Evolutionary conservation across 2,113 vertebrate species (phyloP).

Genomic region (Hypomesus transpacificus): DNA sequence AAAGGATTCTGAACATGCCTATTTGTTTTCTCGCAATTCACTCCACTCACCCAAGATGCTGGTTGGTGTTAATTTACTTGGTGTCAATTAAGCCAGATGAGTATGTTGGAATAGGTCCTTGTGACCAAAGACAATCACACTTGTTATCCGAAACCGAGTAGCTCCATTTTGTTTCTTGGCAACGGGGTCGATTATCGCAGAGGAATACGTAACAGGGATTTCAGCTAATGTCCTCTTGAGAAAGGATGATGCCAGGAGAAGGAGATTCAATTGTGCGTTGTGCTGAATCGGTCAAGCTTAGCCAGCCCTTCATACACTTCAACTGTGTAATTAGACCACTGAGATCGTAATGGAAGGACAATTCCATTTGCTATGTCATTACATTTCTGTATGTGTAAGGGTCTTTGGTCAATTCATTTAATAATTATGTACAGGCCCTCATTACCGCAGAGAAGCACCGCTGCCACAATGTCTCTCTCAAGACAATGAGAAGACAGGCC

Average conservation of each 20-base stretch:
- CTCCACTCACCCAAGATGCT: constrained; percentile 14
- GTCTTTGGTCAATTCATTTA: constrained; percentile 65
- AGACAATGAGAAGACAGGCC: constrained; percentile 40
- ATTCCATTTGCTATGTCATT: constrained; percentile 63
- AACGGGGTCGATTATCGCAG: constrained; percentile 17
- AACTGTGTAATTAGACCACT: constrained; percentile 54
- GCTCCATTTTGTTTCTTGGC: constrained; percentile 32
- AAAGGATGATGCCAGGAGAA: constrained; percentile 23
- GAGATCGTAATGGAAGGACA: constrained; percentile 52
- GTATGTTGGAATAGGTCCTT: constrained; percentile 28
- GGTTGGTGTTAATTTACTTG: constrained; percentile 36
- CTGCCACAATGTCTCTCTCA: constrained; percentile 35
- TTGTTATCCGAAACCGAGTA: constrained; percentile 21
- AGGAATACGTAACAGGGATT: constrained; percentile 33
- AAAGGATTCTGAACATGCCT: constrained; percentile 53
- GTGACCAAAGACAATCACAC: background rate
- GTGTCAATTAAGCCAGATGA: constrained; percentile 52
- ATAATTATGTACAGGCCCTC: constrained; percentile 57
- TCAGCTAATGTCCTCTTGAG: constrained; percentile 29
- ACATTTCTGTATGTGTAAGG: constrained; percentile 55
- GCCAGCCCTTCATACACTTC: constrained; percentile 45
- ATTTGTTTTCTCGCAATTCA: constrained; percentile 53
- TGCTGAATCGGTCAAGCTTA: constrained; percentile 43
- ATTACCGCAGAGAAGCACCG: constrained; percentile 41
- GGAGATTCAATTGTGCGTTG: constrained; percentile 31